phyloP scores from a whole-genome alignment of 1,140 invertebrate genomes.

The Heliconius melpomene region DNA sequence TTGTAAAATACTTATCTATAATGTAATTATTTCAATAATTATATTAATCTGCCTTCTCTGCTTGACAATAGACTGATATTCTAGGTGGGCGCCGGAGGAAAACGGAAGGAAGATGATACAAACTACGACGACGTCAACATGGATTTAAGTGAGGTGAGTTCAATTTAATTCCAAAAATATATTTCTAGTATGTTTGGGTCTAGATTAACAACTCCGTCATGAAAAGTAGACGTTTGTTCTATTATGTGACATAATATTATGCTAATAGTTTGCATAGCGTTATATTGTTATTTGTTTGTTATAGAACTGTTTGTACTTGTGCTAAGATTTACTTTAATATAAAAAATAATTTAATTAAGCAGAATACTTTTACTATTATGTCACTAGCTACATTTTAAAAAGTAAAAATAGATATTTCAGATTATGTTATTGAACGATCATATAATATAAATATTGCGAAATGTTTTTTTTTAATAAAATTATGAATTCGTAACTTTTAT shows the following conservation, averaged over 20 bases:
- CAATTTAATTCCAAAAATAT: background rate
- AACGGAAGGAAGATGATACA: slow-evolving; percentile 73
- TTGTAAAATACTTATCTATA: background rate
- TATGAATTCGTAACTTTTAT: slow-evolving; percentile 14
- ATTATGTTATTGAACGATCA: no score
- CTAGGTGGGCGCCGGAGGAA: slow-evolving; percentile 60
- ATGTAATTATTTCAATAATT: slow-evolving; percentile 43
- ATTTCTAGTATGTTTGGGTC: slow-evolving; percentile 5
- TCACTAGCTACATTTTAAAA: background rate
- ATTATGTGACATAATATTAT: background rate
- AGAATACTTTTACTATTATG: background rate
- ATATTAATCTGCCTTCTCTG: slow-evolving; percentile 77
- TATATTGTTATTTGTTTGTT: background rate
- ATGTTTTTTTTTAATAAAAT: background rate
- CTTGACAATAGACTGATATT: slow-evolving; percentile 79
- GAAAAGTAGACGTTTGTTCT: slow-evolving; percentile 9
- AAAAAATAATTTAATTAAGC: background rate
- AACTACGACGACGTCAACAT: slow-evolving; percentile 81
- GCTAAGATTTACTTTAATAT: background rate
- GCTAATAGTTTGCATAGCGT: background rate
- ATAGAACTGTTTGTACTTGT: background rate
- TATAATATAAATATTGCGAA: background rate
- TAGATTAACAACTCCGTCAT: background rate
- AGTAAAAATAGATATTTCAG: background rate
- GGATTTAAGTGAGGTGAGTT: slow-evolving; percentile 78